phyloP scores from a whole-genome alignment of 2,888 invertebrate genomes.

The Scaptodrosophila latifasciaeformis region DNA sequence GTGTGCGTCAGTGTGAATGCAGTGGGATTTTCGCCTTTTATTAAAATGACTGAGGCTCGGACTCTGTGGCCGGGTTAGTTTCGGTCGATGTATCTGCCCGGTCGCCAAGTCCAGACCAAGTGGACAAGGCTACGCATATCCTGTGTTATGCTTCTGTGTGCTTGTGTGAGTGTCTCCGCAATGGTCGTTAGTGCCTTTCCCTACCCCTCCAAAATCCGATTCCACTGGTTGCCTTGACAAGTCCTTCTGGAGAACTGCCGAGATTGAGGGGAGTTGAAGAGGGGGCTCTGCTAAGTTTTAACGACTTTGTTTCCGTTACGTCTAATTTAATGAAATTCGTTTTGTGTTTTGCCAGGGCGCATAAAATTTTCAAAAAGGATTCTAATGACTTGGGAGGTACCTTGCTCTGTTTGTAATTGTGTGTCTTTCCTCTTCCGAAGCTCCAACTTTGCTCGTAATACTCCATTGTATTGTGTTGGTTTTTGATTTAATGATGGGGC shows the following conservation, averaged over 20 bases:
- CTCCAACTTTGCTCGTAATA: too few relatives aligned
- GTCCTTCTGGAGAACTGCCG: slow-evolving; percentile 37
- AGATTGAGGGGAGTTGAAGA: too few relatives aligned
- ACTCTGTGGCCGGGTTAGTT: slow-evolving; percentile 14
- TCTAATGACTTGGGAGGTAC: slow-evolving; percentile 64
- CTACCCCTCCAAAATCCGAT: too few relatives aligned
- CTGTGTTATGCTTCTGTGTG: slow-evolving; percentile 33
- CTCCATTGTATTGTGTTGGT: slow-evolving; percentile 42
- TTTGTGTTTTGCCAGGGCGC: slow-evolving; percentile 57
- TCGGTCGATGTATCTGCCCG: too few relatives aligned
- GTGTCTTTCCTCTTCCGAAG: too few relatives aligned
- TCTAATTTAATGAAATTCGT: slow-evolving; percentile 67
- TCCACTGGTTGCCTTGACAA: slow-evolving; percentile 20
- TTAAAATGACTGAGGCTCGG: slow-evolving; percentile 51
- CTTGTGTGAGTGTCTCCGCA: slow-evolving; percentile 13
- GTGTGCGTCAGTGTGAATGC: slow-evolving; percentile 21
- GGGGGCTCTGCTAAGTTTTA: slow-evolving; percentile 64
- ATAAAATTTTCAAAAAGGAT: slow-evolving; percentile 58
- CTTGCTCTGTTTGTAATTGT: slow-evolving; percentile 11
- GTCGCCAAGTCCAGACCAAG: slow-evolving; percentile 44
- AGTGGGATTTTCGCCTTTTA: slow-evolving; percentile 55
- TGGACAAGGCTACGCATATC: slow-evolving; percentile 51
- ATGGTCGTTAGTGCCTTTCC: slow-evolving; percentile 20
- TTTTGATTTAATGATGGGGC: slow-evolving; percentile 55
- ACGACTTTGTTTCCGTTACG: slow-evolving; percentile 68